These are phyloP conservation scores for Drosophila histrio DNA, from an alignment of 2,888 invertebrate species.

Conservation along the genomic window DNA sequence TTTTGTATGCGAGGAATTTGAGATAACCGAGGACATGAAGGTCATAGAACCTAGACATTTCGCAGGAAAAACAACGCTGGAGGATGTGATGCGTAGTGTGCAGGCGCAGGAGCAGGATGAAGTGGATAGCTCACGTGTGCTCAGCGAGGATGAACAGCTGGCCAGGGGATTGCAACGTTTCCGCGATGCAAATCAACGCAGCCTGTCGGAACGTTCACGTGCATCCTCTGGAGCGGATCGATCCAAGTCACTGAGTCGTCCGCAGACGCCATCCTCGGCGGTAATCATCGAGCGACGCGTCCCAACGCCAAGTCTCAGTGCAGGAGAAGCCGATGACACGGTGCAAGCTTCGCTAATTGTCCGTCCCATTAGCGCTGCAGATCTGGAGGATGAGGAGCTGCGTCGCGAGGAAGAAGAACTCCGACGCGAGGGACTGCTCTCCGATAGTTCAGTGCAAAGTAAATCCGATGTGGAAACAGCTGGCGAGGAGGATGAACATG, in stretches of 20 bases:
- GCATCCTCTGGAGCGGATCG: slow-evolving; percentile 86
- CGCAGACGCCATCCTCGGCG: slow-evolving; percentile 87
- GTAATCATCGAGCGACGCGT: slow-evolving; percentile 87
- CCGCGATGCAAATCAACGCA: slow-evolving; percentile 86
- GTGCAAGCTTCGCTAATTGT: slow-evolving; percentile 88
- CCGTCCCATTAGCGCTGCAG: slow-evolving; percentile 87
- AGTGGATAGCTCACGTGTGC: slow-evolving; percentile 71
- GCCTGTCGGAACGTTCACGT: slow-evolving; percentile 86
- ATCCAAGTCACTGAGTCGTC: slow-evolving; percentile 86
- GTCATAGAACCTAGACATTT: slow-evolving; percentile 81
- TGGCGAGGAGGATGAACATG: slow-evolving; percentile 78
- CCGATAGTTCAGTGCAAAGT: slow-evolving; percentile 82
- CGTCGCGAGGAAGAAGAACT: slow-evolving; percentile 79
- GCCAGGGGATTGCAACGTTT: slow-evolving; percentile 85
- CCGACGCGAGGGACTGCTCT: slow-evolving; percentile 78
- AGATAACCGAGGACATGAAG: slow-evolving; percentile 84
- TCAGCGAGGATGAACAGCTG: slow-evolving; percentile 86
- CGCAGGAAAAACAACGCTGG: slow-evolving; percentile 80
- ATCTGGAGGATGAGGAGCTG: slow-evolving; percentile 76
- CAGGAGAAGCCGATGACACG: slow-evolving; percentile 86
- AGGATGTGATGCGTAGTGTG: slow-evolving; percentile 82
- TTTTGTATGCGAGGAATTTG: slow-evolving; percentile 87
- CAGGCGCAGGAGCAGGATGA: slow-evolving; percentile 73
- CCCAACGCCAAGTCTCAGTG: slow-evolving; percentile 86
- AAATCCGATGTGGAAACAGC: slow-evolving; percentile 80